These are phyloP conservation scores for Onychomys leucogaster DNA, from an alignment of 2,797 vertebrate genomes.

Conservation along the genomic window DNA sequence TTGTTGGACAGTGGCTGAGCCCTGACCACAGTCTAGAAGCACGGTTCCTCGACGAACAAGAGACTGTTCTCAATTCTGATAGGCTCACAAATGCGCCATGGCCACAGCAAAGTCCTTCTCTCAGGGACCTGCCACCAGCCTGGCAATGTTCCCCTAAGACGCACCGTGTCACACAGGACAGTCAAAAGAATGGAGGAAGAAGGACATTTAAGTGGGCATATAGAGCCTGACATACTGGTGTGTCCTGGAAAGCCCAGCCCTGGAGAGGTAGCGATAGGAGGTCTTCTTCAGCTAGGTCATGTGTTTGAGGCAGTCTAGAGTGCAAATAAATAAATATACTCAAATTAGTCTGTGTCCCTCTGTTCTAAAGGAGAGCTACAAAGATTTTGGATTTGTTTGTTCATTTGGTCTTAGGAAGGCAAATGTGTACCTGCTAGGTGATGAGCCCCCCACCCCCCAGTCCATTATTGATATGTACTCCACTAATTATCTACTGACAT, in stretches of 20 bases:
- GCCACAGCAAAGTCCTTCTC: neutral
- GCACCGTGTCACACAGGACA: fast-evolving
- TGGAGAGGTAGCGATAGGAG: no score
- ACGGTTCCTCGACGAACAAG: neutral
- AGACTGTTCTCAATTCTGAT: neutral
- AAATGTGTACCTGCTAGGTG: neutral
- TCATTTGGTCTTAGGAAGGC: neutral
- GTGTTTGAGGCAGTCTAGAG: neutral
- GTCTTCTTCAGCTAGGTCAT: neutral
- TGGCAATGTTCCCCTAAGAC: neutral
- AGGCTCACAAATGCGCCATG: neutral
- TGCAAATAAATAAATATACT: neutral
- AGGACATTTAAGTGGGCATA: neutral
- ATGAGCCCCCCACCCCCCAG: neutral
- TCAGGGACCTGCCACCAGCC: no score
- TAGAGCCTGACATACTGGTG: neutral
- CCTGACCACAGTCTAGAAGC: neutral
- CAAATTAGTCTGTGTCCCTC: neutral
- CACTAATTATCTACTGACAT: neutral
- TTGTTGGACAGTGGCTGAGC: neutral
- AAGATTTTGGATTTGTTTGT: no score
- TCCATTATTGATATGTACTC: neutral
- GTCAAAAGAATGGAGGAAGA: neutral
- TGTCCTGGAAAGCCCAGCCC: neutral
- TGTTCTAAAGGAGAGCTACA: neutral